Conservation (phyloP, 2,888 invertebrate species). For the Platycnemis pennipes region DNA sequence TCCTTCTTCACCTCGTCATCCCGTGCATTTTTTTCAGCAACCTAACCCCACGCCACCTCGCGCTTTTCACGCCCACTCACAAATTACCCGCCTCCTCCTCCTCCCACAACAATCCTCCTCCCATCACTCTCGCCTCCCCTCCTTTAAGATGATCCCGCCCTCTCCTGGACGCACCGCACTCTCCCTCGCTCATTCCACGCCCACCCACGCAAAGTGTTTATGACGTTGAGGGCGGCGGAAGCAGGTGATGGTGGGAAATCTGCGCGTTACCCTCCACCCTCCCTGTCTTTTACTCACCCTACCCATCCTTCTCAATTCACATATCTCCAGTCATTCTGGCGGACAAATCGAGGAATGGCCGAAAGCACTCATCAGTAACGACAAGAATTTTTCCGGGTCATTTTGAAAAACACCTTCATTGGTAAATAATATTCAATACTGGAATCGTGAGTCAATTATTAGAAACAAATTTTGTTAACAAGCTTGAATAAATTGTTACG, state of each 20-base stretch:
- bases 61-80: slow-evolving; percentile 23
- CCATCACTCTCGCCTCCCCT: background rate
- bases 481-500: too few species aligned
- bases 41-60: background rate
- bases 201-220: slow-evolving; percentile 19
- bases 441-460: too few species aligned
- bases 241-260: slow-evolving; percentile 49
- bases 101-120: background rate
- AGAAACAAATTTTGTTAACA: too few species aligned
- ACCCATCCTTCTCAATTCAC: background rate
- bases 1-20: background rate
- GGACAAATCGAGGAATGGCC: background rate
- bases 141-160: background rate
- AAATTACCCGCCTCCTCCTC: slow-evolving; percentile 2
- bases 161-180: background rate
- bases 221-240: slow-evolving; percentile 6
- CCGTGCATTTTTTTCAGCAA: background rate
- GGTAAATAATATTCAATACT: too few species aligned
- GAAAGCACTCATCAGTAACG: too few species aligned
- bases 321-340: background rate
- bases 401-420: too few species aligned
- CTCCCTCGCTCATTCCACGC: background rate
- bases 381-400: too few species aligned
- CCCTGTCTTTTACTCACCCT: background rate
- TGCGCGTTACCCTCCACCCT: background rate